These are phyloP conservation scores for Abrostola triplasia DNA, from an alignment of 2,888 invertebrate genomes.

Conservation along the genomic window DNA sequence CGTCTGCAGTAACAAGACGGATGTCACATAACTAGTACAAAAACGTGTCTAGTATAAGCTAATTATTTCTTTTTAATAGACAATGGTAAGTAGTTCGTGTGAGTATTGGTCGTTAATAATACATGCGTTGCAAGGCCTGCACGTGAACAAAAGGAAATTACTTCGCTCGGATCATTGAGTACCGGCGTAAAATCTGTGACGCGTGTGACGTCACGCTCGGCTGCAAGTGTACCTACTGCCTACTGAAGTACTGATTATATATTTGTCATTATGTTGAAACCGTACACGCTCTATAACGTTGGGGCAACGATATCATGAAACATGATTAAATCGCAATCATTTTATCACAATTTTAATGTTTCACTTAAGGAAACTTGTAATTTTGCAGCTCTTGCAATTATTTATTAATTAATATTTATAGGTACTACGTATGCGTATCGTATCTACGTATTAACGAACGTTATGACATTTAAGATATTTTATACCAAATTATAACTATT, in stretches of 20 bases:
- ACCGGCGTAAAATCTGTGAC: slow-evolving; percentile 50
- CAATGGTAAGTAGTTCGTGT: slow-evolving; percentile 22
- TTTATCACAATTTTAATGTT: neutral
- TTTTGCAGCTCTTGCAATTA: too few species aligned
- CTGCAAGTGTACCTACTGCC: slow-evolving; percentile 20
- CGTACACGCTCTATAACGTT: slow-evolving; percentile 5
- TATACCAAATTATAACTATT: slow-evolving; percentile 50
- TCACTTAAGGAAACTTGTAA: too few species aligned
- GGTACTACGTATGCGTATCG: too few species aligned
- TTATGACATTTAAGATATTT: slow-evolving; percentile 24
- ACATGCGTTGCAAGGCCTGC: slow-evolving; percentile 28
- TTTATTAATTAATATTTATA: too few species aligned
- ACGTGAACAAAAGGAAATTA: slow-evolving; percentile 54
- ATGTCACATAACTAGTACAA: neutral
- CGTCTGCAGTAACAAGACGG: neutral
- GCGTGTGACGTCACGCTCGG: slow-evolving; percentile 52
- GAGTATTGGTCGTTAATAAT: slow-evolving; percentile 39
- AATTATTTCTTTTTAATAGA: slow-evolving; percentile 20
- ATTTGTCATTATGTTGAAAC: slow-evolving; percentile 11
- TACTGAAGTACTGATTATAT: neutral
- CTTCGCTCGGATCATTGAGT: slow-evolving; percentile 51
- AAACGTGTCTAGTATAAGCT: slow-evolving; percentile 11
- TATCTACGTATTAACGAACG: slow-evolving; percentile 12
- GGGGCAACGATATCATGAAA: neutral
- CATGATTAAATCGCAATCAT: neutral